These are phyloP conservation scores for Cetoscarus ocellatus DNA, from an alignment of 2,797 vertebrate species.

Conservation along the genomic window DNA sequence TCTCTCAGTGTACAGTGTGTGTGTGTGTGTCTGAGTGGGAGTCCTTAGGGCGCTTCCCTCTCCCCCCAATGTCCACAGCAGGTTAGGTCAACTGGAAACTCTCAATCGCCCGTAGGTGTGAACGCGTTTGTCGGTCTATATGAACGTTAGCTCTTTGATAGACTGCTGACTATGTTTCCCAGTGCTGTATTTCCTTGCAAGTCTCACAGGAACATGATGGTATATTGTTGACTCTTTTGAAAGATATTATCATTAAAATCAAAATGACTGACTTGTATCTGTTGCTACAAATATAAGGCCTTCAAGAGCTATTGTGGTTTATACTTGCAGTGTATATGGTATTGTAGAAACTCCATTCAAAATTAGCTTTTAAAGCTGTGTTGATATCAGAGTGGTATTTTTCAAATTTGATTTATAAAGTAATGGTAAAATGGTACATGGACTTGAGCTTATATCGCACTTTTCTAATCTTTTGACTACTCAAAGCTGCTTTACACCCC, in stretches of 20 bases:
- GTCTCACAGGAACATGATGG: conserved; percentile 1
- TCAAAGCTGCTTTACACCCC: too few relatives aligned
- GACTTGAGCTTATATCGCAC: too few relatives aligned
- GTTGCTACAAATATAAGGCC: not conserved
- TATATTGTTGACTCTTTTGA: conserved; percentile 3
- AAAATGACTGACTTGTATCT: not conserved
- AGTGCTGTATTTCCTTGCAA: conserved; percentile 23
- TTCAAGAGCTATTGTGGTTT: not conserved
- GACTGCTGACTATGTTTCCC: conserved; percentile 26
- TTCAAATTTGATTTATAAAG: too few relatives aligned
- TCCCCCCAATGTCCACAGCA: conserved; percentile 53
- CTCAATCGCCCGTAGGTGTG: conserved; percentile 55
- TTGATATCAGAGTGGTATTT: too few relatives aligned
- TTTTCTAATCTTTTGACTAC: too few relatives aligned
- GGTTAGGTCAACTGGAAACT: conserved; percentile 66
- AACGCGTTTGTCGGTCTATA: conserved; percentile 53
- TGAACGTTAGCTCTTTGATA: conserved; percentile 47
- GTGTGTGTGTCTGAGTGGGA: conserved; percentile 20
- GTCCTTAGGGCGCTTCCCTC: conserved; percentile 51
- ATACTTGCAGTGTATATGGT: not conserved
- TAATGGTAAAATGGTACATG: too few relatives aligned
- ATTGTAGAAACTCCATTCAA: not conserved
- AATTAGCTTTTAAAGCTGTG: not conserved
- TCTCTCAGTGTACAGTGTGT: conserved; percentile 23
- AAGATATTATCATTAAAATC: too few relatives aligned